Evolutionary conservation across 2,113 vertebrate species (phyloP).

Genomic region (Neogobius melanostomus): DNA sequence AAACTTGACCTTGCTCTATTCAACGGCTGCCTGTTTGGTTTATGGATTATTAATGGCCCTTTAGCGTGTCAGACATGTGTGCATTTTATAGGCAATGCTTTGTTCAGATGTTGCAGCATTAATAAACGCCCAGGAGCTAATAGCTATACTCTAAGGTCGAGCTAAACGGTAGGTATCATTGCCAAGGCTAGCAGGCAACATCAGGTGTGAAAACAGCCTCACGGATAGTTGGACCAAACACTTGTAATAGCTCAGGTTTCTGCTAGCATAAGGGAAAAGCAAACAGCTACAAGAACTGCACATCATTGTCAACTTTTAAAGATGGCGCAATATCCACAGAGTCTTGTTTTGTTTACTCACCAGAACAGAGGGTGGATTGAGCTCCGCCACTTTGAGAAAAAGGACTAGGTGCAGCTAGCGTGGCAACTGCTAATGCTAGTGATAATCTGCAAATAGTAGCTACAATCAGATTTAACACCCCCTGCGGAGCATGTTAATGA

Average conservation of each 20-base stretch:
- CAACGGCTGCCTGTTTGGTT: constrained; percentile 4
- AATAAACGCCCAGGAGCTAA: not conserved
- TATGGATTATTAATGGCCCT: constrained; percentile 1
- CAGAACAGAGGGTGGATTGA: not conserved
- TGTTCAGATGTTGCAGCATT: not conserved
- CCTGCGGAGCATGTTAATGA: not conserved
- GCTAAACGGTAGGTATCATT: not conserved
- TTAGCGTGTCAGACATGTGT: not conserved
- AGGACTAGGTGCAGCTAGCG: not conserved
- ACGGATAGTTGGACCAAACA: not conserved
- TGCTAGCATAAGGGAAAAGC: not conserved
- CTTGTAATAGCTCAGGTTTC: not conserved
- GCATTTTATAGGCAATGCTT: not conserved
- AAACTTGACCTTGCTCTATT: constrained; percentile 29
- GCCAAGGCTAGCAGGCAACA: not conserved
- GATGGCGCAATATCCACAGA: not conserved
- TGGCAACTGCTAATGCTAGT: not conserved
- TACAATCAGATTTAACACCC: not conserved
- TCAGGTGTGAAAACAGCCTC: not conserved
- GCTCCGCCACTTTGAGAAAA: not conserved
- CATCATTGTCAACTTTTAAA: not conserved
- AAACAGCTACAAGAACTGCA: not conserved
- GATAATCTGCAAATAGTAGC: constrained; percentile 6
- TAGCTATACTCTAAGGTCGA: not conserved
- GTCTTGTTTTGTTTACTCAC: not conserved